Conservation (phyloP, 2,113 vertebrate genomes). For the Tonatia bakeri region DNA sequence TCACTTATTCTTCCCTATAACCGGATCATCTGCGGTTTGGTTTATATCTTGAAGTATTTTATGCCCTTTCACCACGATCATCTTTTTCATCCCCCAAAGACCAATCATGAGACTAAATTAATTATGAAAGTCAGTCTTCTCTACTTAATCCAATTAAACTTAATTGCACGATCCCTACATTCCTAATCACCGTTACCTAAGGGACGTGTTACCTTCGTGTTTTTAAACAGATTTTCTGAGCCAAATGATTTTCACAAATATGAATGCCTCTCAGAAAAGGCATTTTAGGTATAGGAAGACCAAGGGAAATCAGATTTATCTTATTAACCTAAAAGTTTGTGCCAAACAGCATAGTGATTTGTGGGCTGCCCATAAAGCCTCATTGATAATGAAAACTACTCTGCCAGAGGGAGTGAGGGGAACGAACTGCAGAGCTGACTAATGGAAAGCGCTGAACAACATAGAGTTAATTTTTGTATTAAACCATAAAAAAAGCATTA, state of each 20-base stretch:
- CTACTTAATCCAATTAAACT: conserved; percentile 78
- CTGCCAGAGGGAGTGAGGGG: not conserved
- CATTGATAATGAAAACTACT: not conserved
- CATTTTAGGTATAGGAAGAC: conserved; percentile 44
- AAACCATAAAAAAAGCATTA: not conserved
- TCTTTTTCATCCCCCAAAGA: conserved; percentile 59
- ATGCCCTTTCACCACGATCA: conserved; percentile 22
- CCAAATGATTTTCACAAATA: conserved; percentile 64
- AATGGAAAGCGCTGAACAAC: not conserved
- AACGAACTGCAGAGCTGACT: not conserved
- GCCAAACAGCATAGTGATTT: conserved; percentile 22
- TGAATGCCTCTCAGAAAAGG: conserved; percentile 53
- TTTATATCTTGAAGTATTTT: conserved; percentile 39
- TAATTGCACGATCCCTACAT: conserved; percentile 74
- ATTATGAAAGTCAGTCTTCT: conserved; percentile 76
- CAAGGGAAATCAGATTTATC: conserved; percentile 41
- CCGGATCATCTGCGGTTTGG: not conserved
- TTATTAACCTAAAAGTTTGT: conserved; percentile 37
- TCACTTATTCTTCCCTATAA: not conserved
- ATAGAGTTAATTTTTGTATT: conserved; percentile 16
- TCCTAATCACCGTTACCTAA: conserved; percentile 71
- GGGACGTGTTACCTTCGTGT: conserved; percentile 69
- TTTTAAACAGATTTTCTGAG: conserved; percentile 67
- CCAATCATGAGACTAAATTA: conserved; percentile 77
- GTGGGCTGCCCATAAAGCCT: conserved; percentile 1